These are phyloP conservation scores for Rhincodon typus DNA, from an alignment of 2,797 vertebrate species.

Conservation along the genomic window DNA sequence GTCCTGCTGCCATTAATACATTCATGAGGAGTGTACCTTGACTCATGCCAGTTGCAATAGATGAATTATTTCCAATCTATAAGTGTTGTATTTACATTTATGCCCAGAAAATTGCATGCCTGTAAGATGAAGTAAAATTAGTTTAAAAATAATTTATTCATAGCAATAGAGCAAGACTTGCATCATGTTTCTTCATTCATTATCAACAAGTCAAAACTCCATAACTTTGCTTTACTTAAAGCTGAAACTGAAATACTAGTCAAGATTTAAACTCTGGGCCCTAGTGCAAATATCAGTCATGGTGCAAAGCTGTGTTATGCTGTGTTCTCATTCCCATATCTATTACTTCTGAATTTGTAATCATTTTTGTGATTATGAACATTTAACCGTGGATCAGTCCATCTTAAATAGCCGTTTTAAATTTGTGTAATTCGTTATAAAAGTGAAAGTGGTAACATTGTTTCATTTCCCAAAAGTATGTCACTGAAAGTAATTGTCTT, in stretches of 20 bases:
- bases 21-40: slow-evolving; percentile 21
- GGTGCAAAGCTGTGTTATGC: background rate
- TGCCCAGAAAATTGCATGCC: background rate
- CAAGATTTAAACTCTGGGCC: background rate
- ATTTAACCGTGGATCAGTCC: background rate
- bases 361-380: background rate
- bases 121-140: background rate
- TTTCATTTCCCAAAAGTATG: background rate
- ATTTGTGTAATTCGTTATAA: background rate
- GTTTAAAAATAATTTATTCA: background rate
- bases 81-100: background rate
- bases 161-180: background rate
- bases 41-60: background rate
- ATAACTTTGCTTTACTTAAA: background rate
- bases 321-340: background rate
- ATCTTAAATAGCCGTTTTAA: background rate
- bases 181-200: background rate
- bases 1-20: slow-evolving; percentile 14
- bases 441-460: background rate
- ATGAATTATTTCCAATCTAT: background rate
- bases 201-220: background rate
- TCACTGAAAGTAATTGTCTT: background rate
- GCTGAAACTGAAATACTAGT: background rate
- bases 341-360: background rate
- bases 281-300: background rate